Evolutionary conservation across 2,797 vertebrate species (phyloP).

Genomic region (Neopelma chrysocephalum): DNA sequence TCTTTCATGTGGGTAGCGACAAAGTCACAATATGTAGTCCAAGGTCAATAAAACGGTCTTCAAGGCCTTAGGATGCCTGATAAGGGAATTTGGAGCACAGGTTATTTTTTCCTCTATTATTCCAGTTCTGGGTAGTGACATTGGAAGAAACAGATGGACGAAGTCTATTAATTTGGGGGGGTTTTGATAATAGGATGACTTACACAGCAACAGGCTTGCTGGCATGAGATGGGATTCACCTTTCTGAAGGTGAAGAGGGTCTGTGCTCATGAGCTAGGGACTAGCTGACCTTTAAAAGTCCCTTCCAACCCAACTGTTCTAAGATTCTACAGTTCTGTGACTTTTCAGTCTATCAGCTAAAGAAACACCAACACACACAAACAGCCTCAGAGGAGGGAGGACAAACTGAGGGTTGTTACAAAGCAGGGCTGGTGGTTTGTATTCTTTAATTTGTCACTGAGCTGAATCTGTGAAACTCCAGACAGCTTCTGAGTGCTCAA

Average conservation of each 20-base stretch:
- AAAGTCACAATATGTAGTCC: neutral
- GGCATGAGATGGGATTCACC: neutral
- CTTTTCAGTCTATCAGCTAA: slow-evolving; percentile 75
- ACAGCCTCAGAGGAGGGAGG: slow-evolving; percentile 70
- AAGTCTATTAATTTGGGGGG: neutral
- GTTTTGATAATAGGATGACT: neutral
- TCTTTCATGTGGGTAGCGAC: neutral
- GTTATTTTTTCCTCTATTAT: neutral
- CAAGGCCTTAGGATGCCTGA: neutral
- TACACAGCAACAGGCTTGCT: neutral
- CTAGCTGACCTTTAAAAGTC: neutral
- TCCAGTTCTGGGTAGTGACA: neutral
- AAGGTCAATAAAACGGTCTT: neutral
- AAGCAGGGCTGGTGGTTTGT: neutral
- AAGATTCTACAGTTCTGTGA: neutral
- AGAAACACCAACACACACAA: slow-evolving; percentile 59
- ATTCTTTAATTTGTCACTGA: neutral
- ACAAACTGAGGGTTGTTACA: neutral
- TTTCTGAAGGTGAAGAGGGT: neutral
- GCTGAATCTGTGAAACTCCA: neutral
- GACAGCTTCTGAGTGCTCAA: neutral
- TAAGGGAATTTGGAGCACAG: neutral
- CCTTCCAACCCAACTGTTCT: neutral
- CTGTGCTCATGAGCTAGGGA: neutral
- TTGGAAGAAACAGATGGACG: neutral